Conservation (phyloP, 2,888 invertebrate species). For the Conus canariensis region DNA sequence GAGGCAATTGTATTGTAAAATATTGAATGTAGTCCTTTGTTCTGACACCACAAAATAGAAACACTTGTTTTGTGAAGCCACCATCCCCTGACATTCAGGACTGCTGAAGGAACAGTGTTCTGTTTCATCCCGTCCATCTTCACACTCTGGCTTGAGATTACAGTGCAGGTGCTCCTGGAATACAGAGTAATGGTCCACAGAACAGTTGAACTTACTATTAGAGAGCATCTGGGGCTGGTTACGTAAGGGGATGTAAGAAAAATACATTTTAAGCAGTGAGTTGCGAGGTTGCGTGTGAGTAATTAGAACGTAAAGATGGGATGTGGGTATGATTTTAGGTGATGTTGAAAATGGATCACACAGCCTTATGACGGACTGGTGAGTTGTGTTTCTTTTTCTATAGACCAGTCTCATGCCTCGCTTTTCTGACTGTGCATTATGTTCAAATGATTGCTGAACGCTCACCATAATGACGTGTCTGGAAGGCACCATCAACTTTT, state of each 20-base stretch:
- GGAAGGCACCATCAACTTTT: not conserved
- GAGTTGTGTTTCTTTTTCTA: not conserved
- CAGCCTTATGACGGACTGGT: not conserved
- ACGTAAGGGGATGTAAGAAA: not conserved
- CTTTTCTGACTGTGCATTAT: too few species aligned
- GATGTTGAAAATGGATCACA: not conserved
- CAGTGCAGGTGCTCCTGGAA: not conserved
- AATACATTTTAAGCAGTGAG: not conserved
- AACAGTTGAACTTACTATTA: not conserved
- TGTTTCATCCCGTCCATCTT: not conserved
- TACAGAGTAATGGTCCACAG: not conserved
- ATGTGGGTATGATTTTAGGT: not conserved
- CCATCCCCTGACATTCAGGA: not conserved
- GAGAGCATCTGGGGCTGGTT: not conserved
- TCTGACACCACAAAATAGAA: not conserved
- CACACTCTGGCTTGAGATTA: not conserved
- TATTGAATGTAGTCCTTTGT: not conserved
- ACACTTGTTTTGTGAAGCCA: constrained; percentile 6
- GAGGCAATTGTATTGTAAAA: not conserved
- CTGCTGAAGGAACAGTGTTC: constrained; percentile 22
- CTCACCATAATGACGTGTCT: not conserved
- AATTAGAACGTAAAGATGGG: not conserved
- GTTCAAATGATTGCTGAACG: not conserved
- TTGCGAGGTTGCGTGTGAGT: too few species aligned
- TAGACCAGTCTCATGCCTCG: too few species aligned